Percentiles rank a stretch among this genome's conserved stretches.
These are phyloP conservation scores for Tetranychus urticae DNA, from an alignment of 1,140 invertebrate genomes.

Conservation along the genomic window DNA sequence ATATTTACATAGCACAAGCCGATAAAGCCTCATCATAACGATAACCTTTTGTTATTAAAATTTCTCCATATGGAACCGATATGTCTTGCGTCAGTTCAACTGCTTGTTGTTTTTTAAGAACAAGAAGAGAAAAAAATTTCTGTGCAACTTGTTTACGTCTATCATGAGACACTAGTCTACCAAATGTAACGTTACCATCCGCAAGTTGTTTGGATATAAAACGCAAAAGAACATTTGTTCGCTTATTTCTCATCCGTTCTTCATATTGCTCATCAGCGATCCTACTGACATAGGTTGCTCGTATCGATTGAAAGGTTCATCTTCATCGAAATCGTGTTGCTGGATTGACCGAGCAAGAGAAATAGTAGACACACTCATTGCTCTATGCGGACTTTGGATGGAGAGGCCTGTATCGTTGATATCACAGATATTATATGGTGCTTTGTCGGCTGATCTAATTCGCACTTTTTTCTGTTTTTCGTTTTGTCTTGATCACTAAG, in stretches of 20 bases:
- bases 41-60: constrained; percentile 53
- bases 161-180: constrained; percentile 49
- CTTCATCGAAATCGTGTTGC: constrained; percentile 9
- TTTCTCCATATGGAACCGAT: constrained; percentile 42
- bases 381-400: neutral
- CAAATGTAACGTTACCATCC: constrained; percentile 35
- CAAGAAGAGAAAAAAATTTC: constrained; percentile 83
- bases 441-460: neutral
- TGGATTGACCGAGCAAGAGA: neutral
- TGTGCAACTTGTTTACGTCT: constrained; percentile 78
- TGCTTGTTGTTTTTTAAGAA: constrained; percentile 85
- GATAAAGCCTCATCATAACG: constrained; percentile 27
- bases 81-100: constrained; percentile 63
- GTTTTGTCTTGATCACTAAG: no score
- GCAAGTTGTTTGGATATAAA: constrained; percentile 49
- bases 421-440: neutral
- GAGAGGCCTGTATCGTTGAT: neutral
- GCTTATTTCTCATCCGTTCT: constrained; percentile 72
- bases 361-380: neutral
- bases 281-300: constrained; percentile 55
- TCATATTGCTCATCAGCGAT: constrained; percentile 77
- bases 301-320: constrained; percentile 26
- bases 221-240: constrained; percentile 68
- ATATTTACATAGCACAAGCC: constrained; percentile 1
- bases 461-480: neutral